A percentile compares a stretch with the other conserved stretches of the same genome.
Evolutionary conservation across 2,888 invertebrate genomes (phyloP).

Genomic region (Macrosiphum euphorbiae): DNA sequence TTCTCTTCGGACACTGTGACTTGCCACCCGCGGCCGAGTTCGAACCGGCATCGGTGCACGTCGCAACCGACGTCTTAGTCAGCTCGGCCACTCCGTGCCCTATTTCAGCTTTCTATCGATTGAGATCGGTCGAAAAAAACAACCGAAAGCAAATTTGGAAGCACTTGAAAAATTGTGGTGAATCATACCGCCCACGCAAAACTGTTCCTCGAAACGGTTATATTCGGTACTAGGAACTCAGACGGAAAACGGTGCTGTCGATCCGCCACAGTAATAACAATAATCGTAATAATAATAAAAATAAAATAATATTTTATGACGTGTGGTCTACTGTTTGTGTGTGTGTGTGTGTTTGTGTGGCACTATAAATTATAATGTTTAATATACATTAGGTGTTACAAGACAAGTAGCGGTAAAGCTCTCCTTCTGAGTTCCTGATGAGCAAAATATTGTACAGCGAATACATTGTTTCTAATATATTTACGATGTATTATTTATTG

Average conservation of each 20-base stretch:
- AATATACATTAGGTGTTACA: not conserved
- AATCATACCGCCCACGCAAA: not conserved
- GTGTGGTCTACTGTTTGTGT: not conserved
- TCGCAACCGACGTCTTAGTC: too few species aligned
- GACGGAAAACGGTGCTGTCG: not conserved
- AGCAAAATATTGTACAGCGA: not conserved
- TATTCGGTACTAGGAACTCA: not conserved
- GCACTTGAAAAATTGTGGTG: too few species aligned
- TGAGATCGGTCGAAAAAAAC: too few species aligned
- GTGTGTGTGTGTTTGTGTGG: not conserved
- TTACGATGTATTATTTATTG: not conserved
- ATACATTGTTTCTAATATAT: not conserved
- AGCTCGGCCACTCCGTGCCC: too few species aligned
- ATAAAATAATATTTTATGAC: not conserved
- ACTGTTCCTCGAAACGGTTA: not conserved
- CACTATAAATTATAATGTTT: not conserved
- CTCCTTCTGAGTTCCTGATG: not conserved
- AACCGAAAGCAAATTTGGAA: too few species aligned
- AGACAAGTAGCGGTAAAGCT: not conserved
- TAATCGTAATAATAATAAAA: not conserved
- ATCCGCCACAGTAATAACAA: not conserved
- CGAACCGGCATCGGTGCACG: too few species aligned
- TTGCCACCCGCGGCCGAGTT: too few species aligned
- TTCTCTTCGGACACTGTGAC: too few species aligned
- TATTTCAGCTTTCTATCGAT: too few species aligned